Base-by-base conservation (phyloP, 2,888 invertebrate genomes). In the Trypoxylon attenuatum region DNA sequence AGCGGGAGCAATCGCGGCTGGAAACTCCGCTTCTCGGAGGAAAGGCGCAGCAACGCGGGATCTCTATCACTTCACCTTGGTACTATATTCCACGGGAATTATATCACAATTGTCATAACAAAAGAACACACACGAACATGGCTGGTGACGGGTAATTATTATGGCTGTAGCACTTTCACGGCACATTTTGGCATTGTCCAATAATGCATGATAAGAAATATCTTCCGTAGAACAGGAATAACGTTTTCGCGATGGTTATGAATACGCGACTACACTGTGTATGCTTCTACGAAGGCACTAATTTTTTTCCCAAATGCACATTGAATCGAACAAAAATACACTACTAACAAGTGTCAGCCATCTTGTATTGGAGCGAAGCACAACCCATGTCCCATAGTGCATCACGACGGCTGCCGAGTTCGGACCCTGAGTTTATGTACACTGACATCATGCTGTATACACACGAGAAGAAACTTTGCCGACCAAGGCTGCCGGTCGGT, bases 321-420 rank as follows among this genome's bases (percentile, higher is more conserved):
- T 78, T 64, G 62, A 67, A 75, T 50, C 59, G 69, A 76, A 77
- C 70, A 80, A 81, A 83, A 80, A 82, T 82, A 83, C 79, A 82
- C 79, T 78, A 82, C 87, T 87, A 88, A 88, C 88, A 88, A 88
- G 87, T 88, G 87, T 83, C 87, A 86, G 87, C 88, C 88, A 88
- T 88, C 83, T 88, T 88, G 87, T 82, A 79, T 81, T 75, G 73
- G 71, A 64, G 71, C 74, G 71, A 78, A 78, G 79, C 78, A 76
- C 73, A 73, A 71, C 69, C 76, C 79, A 73, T 50, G 51, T 69
- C 68, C 68, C 68, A 69, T 69, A 33, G 68, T 72, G 72, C 72
- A 71, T 58, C 69, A 67, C 72, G 73, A 63, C 59, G 64, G 65
- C 69, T 73, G 62, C 68, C 58, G 47, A 33, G 46, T 67, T 69